These are phyloP conservation scores for Luidia sarsii DNA, from an alignment of 53 echinoderm and acorn worm species.

Conservation along the genomic window DNA sequence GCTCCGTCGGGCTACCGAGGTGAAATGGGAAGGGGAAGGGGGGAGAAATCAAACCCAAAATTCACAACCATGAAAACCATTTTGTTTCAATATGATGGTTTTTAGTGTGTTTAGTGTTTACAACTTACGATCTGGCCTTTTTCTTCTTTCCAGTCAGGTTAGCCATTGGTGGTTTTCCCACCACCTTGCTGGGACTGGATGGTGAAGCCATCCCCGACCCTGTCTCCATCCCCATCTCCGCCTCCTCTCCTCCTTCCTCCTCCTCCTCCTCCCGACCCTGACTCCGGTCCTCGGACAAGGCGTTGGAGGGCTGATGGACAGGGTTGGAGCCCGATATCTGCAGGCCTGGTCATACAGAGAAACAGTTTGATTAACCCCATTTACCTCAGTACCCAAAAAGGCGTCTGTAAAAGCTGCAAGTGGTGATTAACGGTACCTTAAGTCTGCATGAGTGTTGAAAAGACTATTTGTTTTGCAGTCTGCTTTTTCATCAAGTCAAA, in stretches of 20 bases:
- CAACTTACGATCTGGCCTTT: slow-evolving; percentile 77
- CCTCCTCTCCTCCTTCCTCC: too few species aligned
- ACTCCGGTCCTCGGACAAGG: slow-evolving; percentile 45
- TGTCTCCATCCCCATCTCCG: neutral
- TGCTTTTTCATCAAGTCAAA: too few species aligned
- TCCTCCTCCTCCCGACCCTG: too few species aligned
- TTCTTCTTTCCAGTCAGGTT: slow-evolving; percentile 73
- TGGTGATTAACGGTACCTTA: too few species aligned
- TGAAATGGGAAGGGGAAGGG: too few species aligned
- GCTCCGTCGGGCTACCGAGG: slow-evolving; percentile 36
- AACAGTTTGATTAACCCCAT: too few species aligned
- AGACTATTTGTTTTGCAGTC: too few species aligned
- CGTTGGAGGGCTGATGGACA: slow-evolving; percentile 15
- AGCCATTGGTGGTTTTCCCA: slow-evolving; percentile 74
- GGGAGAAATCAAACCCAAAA: too few species aligned
- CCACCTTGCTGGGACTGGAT: slow-evolving; percentile 41
- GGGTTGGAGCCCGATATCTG: slow-evolving; percentile 52
- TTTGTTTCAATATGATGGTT: neutral
- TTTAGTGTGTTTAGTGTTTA: neutral
- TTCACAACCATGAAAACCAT: neutral
- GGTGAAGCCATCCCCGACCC: slow-evolving; percentile 26
- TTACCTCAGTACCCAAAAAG: too few species aligned
- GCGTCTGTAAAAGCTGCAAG: too few species aligned
- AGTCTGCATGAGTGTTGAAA: too few species aligned
- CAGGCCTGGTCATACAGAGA: too few species aligned